A percentile compares a stretch with the other conserved stretches of the same genome.
Evolutionary conservation across 2,888 invertebrate species (phyloP).

Genomic region (Bedellia somnulentella): DNA sequence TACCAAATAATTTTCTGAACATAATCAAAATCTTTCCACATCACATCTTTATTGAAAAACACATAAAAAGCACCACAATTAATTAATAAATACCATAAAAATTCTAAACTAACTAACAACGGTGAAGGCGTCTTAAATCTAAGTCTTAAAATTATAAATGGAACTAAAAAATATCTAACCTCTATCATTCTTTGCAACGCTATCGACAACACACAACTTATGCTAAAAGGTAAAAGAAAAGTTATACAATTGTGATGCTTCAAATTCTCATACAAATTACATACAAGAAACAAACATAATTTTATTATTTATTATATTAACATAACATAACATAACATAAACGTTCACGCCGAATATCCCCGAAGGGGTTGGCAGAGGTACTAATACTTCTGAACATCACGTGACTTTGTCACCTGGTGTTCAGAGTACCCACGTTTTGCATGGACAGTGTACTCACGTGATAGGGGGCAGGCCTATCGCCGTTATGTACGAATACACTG

Average conservation of each 20-base stretch:
- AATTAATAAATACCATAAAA: conserved; percentile 63
- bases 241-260: conserved; percentile 48
- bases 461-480: too few species aligned
- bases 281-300: too few species aligned
- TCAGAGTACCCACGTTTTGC: too few species aligned
- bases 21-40: conserved; percentile 72
- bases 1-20: conserved; percentile 90
- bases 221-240: conserved; percentile 62
- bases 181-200: conserved; percentile 88
- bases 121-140: conserved; percentile 53
- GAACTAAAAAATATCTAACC: conserved; percentile 92
- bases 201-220: conserved; percentile 65
- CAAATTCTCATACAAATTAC: conserved; percentile 55
- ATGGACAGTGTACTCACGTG: too few species aligned
- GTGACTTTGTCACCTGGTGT: too few species aligned
- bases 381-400: too few species aligned
- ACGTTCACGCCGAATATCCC: too few species aligned
- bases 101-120: conserved; percentile 61
- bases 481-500: too few species aligned
- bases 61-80: conserved; percentile 73
- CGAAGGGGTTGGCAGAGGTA: too few species aligned
- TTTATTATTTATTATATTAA: too few species aligned
- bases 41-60: conserved; percentile 77
- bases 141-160: conserved; percentile 80
- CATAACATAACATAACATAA: too few species aligned